Evolutionary conservation across 2,888 invertebrate genomes (phyloP), one percentile per base, ranked within the genome.

Genomic region (Lagria hirta): DNA sequence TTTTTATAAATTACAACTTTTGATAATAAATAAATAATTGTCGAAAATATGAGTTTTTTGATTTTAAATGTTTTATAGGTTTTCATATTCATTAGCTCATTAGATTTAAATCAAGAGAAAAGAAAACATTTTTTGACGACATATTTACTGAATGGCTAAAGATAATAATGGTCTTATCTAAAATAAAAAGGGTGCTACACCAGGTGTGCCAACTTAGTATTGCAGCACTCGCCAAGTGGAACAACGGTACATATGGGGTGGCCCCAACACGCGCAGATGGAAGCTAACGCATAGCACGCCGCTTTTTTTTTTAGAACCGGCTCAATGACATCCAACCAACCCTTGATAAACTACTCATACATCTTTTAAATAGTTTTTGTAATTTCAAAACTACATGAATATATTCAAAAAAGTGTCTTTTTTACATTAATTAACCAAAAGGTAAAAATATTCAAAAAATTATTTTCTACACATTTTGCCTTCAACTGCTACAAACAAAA

Each of bases 161-260:
- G 56, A 59, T 56, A 54, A 54, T 45, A 59, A 54, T 57, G 60
- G 60, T 55, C 55, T 48, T 47, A 54, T 52, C 45, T 52, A 28
- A 30, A 46, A 52, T 49, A 40, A 48, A 52, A 53, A 58, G 60
- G 62, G 61, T 58, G 56, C 49, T 32, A 52, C 41, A 52, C 64
- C 64, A 64, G 64, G 64, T 64, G 64, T 60, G 53, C 56, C 38
- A 40, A 54, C 37, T 48, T 48, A 52, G 46, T 47, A 54, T 51
- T 48, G 58, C 49, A 52, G 57, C 54, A 60, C 60, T 58, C 55
- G 57, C 55, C 55, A 55, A 62, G 57, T 60, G 53, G 60, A 60
- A 58, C 55, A 56, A 53, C 41, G 43, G 43, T 37, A 36, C 16
- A 48, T 26, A 21, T 18, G 11, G n/a, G 47, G 47, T 43, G 28